Conservation (phyloP, 2,888 invertebrate species). For the Melinopterus prodromus region DNA sequence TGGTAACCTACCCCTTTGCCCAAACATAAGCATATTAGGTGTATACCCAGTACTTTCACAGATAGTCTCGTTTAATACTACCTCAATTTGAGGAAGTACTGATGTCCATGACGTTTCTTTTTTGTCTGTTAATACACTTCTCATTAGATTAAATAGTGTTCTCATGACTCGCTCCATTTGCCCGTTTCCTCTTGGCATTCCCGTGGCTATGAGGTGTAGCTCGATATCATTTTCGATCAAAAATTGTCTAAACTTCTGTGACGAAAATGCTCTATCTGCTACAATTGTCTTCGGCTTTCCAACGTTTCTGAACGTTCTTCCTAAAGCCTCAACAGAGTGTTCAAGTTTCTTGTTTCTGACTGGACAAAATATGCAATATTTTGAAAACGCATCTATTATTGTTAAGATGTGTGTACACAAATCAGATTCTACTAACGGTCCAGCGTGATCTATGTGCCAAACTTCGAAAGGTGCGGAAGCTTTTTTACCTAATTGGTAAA, state of each 20-base stretch:
- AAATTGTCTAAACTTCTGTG: slow-evolving; percentile 34
- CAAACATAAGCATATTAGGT: slow-evolving; percentile 18
- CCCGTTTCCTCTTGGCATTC: slow-evolving; percentile 41
- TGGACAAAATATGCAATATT: slow-evolving; percentile 37
- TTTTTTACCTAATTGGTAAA: slow-evolving; percentile 40
- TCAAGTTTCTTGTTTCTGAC: slow-evolving; percentile 36
- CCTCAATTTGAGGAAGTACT: slow-evolving; percentile 30
- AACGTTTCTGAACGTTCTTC: slow-evolving; percentile 37
- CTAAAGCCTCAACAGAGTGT: slow-evolving; percentile 10
- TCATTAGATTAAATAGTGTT: slow-evolving; percentile 36
- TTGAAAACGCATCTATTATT: slow-evolving; percentile 43
- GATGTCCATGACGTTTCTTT: slow-evolving; percentile 32
- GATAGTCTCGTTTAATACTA: slow-evolving; percentile 6
- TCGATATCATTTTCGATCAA: slow-evolving; percentile 28
- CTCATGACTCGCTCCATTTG: slow-evolving; percentile 39
- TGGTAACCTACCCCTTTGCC: background rate
- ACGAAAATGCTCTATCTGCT: slow-evolving; percentile 39
- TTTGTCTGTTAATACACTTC: slow-evolving; percentile 31
- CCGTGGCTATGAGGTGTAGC: slow-evolving; percentile 41
- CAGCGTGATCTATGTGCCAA: slow-evolving; percentile 45
- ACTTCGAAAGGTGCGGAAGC: slow-evolving; percentile 39
- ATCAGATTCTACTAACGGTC: slow-evolving; percentile 40
- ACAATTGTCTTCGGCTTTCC: slow-evolving; percentile 37
- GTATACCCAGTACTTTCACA: background rate
- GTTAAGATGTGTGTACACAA: slow-evolving; percentile 38